Conservation (phyloP, 2,113 vertebrate species). For the Thunnus maccoyii region DNA sequence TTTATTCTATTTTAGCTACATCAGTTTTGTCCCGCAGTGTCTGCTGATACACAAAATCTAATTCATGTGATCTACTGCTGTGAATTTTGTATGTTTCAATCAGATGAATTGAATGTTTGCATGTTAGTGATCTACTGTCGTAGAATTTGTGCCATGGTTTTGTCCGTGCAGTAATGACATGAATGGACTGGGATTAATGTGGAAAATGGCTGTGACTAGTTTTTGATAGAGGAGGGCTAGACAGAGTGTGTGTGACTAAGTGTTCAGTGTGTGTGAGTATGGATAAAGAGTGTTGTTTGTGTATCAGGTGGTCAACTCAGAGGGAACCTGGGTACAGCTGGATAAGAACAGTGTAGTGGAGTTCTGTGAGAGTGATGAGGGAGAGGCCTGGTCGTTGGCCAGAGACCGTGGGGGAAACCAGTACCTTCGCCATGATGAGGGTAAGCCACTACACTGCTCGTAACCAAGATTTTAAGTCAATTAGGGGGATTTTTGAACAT, state of each 20-base stretch:
- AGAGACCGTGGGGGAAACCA: conserved; percentile 97
- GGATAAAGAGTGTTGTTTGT: conserved; percentile 85
- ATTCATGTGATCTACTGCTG: conserved; percentile 55
- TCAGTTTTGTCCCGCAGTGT: conserved; percentile 55
- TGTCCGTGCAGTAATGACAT: conserved; percentile 33
- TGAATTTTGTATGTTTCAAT: conserved; percentile 48
- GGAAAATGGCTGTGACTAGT: conserved; percentile 23
- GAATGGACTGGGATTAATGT: conserved; percentile 11
- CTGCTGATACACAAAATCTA: conserved; percentile 53
- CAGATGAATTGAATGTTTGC: conserved; percentile 57
- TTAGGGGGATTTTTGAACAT: neutral
- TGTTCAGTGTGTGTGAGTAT: conserved; percentile 32
- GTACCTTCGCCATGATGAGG: conserved; percentile 97
- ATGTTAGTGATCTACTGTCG: conserved; percentile 53
- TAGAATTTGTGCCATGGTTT: conserved; percentile 38
- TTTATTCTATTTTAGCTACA: conserved; percentile 40
- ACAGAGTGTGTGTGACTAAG: conserved; percentile 5
- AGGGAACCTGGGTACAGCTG: conserved; percentile 98
- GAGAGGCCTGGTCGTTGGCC: conserved; percentile 98
- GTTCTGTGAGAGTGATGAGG: conserved; percentile 99
- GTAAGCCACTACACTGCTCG: conserved; percentile 83
- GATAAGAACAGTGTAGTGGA: conserved; percentile 99
- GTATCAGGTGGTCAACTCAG: conserved; percentile 95
- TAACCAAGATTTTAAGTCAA: neutral
- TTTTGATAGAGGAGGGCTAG: conserved; percentile 1